Conservation (phyloP, 2,888 invertebrate genomes). For the Tetheella fluctuosa region DNA sequence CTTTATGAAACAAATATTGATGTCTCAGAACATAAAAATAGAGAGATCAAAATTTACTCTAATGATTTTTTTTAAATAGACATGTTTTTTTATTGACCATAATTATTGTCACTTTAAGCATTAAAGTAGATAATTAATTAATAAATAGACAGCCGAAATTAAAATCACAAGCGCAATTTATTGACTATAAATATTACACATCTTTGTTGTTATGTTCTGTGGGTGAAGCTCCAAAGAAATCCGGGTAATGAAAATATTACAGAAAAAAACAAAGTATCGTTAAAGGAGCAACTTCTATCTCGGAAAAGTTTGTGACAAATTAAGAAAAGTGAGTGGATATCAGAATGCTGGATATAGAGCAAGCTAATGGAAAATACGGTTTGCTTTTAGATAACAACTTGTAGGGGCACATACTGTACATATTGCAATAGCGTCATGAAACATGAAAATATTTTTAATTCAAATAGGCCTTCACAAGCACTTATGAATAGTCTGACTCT, state of each 20-base stretch:
- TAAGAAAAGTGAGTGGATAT: conserved; percentile 47
- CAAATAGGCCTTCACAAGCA: too few species aligned
- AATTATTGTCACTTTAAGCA: too few species aligned
- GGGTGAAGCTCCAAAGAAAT: neutral
- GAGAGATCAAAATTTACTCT: neutral
- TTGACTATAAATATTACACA: neutral
- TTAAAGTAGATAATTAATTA: too few species aligned
- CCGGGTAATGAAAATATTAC: conserved; percentile 55
- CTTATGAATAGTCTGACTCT: too few species aligned
- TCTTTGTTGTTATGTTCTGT: neutral
- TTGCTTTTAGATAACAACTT: conserved; percentile 22
- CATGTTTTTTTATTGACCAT: too few species aligned
- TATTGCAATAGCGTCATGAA: too few species aligned
- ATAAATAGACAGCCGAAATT: too few species aligned
- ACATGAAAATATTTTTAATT: too few species aligned
- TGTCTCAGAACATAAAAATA: neutral
- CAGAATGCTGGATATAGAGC: conserved; percentile 13
- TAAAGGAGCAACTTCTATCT: conserved; percentile 60
- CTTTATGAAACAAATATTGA: conserved; percentile 3
- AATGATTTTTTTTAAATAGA: too few species aligned
- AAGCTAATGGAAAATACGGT: conserved; percentile 22
- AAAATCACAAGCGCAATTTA: too few species aligned
- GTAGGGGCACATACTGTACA: neutral
- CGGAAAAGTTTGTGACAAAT: conserved; percentile 67
- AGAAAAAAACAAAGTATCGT: conserved; percentile 49